Conservation (phyloP, 2,113 vertebrate species). For the Cyanoderma ruficeps region DNA sequence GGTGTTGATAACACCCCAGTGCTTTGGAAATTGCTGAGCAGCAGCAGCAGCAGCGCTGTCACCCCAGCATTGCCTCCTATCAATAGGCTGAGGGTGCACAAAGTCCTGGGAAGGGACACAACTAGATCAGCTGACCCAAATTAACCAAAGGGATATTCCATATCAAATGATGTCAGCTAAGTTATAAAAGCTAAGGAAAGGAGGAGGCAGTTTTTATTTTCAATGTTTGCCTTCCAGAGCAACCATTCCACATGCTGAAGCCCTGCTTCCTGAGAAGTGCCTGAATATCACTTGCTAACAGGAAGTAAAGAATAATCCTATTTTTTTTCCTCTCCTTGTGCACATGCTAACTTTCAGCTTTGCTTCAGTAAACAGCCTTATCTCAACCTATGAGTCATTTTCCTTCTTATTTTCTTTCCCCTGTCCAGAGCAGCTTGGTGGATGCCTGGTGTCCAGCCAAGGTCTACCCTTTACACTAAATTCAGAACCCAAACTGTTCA, state of each 20-base stretch:
- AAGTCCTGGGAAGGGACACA: neutral
- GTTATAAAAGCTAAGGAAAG: neutral
- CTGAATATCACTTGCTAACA: neutral
- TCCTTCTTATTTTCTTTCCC: neutral
- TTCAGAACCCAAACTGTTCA: neutral
- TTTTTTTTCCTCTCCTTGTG: neutral
- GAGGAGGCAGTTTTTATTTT: too few species aligned
- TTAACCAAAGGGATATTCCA: neutral
- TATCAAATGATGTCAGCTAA: too few species aligned
- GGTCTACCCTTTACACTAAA: too few species aligned
- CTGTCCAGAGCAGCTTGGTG: neutral
- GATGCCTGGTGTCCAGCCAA: neutral
- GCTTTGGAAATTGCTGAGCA: neutral
- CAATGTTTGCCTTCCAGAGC: neutral
- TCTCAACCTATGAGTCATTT: neutral
- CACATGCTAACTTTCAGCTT: accelerated
- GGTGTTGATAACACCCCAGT: neutral
- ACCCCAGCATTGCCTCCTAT: neutral
- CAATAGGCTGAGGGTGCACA: neutral
- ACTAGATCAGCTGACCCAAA: too few species aligned
- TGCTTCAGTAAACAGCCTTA: neutral
- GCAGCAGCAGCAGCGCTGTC: neutral
- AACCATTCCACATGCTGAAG: accelerated
- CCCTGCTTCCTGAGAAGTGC: neutral
- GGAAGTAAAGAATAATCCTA: neutral